Conservation (phyloP, 2,888 invertebrate species). For the Trichogramma evanescens region DNA sequence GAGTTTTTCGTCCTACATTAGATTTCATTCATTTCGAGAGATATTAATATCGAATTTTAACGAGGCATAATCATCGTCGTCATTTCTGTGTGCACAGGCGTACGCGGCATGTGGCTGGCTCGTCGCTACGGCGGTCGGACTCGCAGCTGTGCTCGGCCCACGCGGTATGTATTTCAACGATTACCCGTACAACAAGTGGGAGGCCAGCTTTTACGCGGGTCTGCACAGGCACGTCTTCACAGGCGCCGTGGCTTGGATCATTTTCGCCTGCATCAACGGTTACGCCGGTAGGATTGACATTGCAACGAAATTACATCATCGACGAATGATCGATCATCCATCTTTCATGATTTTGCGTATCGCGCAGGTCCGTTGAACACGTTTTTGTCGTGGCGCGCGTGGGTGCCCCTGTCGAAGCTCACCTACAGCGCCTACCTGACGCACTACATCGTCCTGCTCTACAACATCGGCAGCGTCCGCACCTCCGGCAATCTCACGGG, state of each 20-base stretch:
- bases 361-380: constrained; percentile 32
- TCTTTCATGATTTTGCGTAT: neutral
- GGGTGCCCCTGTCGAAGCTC: constrained; percentile 39
- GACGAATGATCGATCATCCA: neutral
- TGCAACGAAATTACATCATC: neutral
- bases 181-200: constrained; percentile 30
- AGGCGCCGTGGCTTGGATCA: constrained; percentile 38
- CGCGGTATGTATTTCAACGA: constrained; percentile 34
- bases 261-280: constrained; percentile 58
- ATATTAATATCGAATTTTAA: neutral
- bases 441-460: constrained; percentile 38
- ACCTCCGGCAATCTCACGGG: constrained; percentile 27
- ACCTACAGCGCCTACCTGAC: constrained; percentile 42
- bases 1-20: neutral
- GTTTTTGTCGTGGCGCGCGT: constrained; percentile 36
- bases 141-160: constrained; percentile 31
- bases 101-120: constrained; percentile 33
- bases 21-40: neutral
- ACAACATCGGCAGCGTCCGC: constrained; percentile 32
- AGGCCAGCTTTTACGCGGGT: constrained; percentile 41
- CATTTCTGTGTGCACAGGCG: constrained; percentile 20
- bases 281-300: constrained; percentile 54
- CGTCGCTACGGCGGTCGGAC: constrained; percentile 23
- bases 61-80: neutral
- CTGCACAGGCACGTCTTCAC: constrained; percentile 38